These are phyloP conservation scores for Eptesicus fuscus DNA, from an alignment of 2,113 vertebrate genomes.

Conservation along the genomic window DNA sequence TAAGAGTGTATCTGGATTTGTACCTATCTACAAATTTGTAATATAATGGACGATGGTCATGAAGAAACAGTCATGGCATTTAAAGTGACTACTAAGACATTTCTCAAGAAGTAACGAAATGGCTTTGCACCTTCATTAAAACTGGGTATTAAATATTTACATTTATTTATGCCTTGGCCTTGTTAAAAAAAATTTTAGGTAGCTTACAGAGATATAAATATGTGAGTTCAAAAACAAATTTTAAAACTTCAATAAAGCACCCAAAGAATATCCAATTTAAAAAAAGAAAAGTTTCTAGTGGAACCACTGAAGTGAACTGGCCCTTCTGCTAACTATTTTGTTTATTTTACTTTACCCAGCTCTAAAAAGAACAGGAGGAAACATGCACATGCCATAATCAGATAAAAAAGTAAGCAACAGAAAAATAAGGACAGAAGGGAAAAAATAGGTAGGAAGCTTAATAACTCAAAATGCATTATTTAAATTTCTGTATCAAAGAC, in stretches of 20 bases:
- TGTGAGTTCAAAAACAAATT: neutral
- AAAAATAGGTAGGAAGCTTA: neutral
- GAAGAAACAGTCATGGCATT: neutral
- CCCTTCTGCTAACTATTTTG: neutral
- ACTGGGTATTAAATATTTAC: neutral
- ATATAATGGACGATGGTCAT: neutral
- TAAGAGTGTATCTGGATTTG: neutral
- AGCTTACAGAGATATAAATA: neutral
- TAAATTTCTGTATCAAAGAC: neutral
- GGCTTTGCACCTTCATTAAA: neutral
- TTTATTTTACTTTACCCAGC: neutral
- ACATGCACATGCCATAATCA: neutral
- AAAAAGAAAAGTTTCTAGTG: neutral
- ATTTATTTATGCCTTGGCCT: neutral
- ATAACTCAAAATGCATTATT: constrained; percentile 6
- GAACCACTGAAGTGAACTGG: neutral
- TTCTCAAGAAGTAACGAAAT: neutral
- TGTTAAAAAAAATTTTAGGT: neutral
- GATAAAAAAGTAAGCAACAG: neutral
- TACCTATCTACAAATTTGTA: neutral
- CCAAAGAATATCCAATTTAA: neutral
- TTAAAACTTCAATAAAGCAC: neutral
- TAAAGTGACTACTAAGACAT: neutral
- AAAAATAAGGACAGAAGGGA: neutral
- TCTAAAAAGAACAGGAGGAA: neutral